Evolutionary conservation across 2,888 invertebrate species (phyloP).

Genomic region (Selenia dentaria): DNA sequence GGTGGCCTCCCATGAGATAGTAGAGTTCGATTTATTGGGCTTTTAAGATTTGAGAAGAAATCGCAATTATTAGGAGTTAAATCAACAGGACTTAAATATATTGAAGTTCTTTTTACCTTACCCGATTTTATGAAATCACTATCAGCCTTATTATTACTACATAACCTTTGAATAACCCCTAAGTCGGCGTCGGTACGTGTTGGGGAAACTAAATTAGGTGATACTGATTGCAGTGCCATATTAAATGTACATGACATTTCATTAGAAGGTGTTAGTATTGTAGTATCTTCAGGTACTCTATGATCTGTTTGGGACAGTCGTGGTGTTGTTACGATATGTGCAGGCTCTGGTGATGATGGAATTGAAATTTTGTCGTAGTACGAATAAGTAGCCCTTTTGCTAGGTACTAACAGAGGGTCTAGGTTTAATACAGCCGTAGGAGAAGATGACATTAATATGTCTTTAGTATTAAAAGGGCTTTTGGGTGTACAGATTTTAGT

Average conservation of each 20-base stretch:
- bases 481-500: constrained; percentile 30
- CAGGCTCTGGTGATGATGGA: constrained; percentile 27
- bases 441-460: constrained; percentile 17
- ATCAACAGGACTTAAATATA: constrained; percentile 66
- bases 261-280: constrained; percentile 14
- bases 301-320: constrained; percentile 18
- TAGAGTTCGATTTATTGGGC: constrained; percentile 44
- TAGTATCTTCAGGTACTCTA: constrained; percentile 19
- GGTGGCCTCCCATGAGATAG: constrained; percentile 56
- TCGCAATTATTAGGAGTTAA: constrained; percentile 66
- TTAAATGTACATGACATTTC: constrained; percentile 13
- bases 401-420: constrained; percentile 15
- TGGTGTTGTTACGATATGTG: constrained; percentile 23
- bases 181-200: constrained; percentile 39
- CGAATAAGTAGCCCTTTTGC: constrained; percentile 13
- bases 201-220: constrained; percentile 22
- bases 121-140: constrained; percentile 47
- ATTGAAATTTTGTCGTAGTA: constrained; percentile 14
- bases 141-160: constrained; percentile 48
- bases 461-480: constrained; percentile 4
- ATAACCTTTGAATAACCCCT: constrained; percentile 48
- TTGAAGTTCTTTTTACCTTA: constrained; percentile 40
- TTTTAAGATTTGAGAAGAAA: constrained; percentile 56
- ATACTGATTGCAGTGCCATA: constrained; percentile 24
- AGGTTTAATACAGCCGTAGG: constrained; percentile 36